phyloP scores from a whole-genome alignment of 1,140 invertebrate species.

The Manduca sexta region DNA sequence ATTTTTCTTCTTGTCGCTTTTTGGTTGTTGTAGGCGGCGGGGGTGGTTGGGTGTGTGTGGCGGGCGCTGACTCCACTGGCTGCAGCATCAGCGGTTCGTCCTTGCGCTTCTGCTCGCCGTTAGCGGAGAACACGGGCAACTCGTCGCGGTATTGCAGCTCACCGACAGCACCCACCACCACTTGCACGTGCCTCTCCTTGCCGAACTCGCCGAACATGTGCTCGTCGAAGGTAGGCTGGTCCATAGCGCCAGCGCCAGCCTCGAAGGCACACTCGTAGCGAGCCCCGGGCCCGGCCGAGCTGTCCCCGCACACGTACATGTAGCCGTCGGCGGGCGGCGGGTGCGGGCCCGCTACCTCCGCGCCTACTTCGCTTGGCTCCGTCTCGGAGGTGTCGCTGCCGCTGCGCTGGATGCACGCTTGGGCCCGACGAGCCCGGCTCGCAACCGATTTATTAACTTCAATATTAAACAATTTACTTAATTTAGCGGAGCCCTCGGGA shows the following conservation, averaged over 20 bases:
- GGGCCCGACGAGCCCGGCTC: conserved; percentile 33
- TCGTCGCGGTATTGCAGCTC: conserved; percentile 72
- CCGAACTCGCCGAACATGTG: conserved; percentile 83
- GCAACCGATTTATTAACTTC: conserved; percentile 50
- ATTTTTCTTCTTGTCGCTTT: conserved; percentile 87
- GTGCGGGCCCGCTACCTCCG: conserved; percentile 60
- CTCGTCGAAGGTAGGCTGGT: conserved; percentile 83
- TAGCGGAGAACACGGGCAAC: conserved; percentile 63
- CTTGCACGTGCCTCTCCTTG: conserved; percentile 76
- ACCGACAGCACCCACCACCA: conserved; percentile 80
- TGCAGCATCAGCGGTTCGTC: conserved; percentile 74
- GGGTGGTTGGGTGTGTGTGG: conserved; percentile 36
- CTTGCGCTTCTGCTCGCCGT: conserved; percentile 65
- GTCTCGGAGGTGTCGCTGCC: conserved; percentile 44
- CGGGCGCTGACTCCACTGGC: conserved; percentile 45
- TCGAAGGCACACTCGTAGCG: conserved; percentile 62
- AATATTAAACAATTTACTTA: conserved; percentile 73
- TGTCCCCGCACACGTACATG: conserved; percentile 64
- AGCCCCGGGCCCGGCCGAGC: conserved; percentile 30
- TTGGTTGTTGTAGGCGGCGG: conserved; percentile 66
- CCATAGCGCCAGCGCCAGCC: conserved; percentile 72
- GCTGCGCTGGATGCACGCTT: conserved; percentile 21
- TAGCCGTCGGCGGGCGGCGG: conserved; percentile 59
- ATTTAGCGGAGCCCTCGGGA: conserved; percentile 60
- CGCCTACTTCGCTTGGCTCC: conserved; percentile 62